Evolutionary conservation across 2,113 vertebrate genomes (phyloP).

Genomic region (Cinclus cinclus): DNA sequence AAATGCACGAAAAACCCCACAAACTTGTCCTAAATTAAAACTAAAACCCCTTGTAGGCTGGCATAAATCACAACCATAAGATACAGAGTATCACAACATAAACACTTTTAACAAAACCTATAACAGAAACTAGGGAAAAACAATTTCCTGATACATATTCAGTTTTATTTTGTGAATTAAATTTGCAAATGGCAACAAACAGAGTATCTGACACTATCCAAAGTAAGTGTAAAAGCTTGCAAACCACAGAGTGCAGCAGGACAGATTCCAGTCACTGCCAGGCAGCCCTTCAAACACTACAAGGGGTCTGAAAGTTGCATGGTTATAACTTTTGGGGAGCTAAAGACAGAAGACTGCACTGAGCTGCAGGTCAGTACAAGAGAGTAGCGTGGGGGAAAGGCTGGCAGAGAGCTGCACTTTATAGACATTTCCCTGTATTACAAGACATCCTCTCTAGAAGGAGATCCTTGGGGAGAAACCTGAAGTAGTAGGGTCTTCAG

Average conservation of each 20-base stretch:
- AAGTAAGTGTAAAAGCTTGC: not conserved
- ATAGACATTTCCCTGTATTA: not conserved
- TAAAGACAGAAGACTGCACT: not conserved
- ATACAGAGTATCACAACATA: not conserved
- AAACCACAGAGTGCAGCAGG: not conserved
- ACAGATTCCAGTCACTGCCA: not conserved
- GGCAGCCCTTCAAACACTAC: not conserved
- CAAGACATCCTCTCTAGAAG: not conserved
- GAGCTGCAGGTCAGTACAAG: not conserved
- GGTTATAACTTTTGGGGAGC: not conserved
- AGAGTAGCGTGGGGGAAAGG: not conserved
- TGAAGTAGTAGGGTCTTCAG: not conserved
- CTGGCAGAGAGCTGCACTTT: not conserved
- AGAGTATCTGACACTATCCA: not conserved
- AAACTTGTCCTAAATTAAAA: conserved; percentile 11
- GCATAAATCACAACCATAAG: not conserved
- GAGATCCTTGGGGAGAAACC: not conserved
- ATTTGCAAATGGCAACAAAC: not conserved
- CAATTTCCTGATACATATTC: not conserved
- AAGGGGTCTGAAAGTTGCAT: not conserved
- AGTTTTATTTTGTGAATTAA: not conserved
- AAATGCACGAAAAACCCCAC: not conserved
- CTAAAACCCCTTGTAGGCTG: not conserved
- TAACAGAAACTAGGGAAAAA: not conserved
- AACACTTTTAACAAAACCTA: not conserved